Conservation (phyloP, 2,797 vertebrate genomes). For the Craterocephalus amniculus region DNA sequence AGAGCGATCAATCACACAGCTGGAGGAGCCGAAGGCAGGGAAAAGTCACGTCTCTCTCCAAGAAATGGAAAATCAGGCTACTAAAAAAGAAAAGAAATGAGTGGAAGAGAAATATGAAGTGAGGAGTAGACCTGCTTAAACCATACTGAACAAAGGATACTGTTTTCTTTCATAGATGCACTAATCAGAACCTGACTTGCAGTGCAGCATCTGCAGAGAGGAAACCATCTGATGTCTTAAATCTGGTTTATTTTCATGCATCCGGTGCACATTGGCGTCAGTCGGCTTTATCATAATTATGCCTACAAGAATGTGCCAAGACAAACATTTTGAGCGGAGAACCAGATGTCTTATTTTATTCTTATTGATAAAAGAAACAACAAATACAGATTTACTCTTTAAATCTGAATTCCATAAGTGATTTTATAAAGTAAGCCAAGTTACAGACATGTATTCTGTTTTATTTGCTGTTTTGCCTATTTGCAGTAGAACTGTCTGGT, state of each 20-base stretch:
- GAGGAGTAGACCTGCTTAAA: neutral
- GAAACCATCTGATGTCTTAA: neutral
- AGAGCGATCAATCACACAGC: too few relatives aligned
- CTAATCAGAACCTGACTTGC: neutral
- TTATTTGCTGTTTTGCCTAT: neutral
- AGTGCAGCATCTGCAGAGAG: neutral
- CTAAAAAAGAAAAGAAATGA: constrained; percentile 29
- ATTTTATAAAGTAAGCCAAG: neutral
- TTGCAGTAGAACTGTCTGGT: neutral
- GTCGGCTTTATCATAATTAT: neutral
- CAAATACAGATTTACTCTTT: neutral
- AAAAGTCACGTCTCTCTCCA: too few relatives aligned
- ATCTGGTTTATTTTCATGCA: neutral
- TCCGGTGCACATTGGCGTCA: neutral
- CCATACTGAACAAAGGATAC: neutral
- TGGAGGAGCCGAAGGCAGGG: too few relatives aligned
- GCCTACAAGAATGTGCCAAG: neutral
- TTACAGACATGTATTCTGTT: neutral
- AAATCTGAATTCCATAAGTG: neutral
- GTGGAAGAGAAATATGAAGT: too few relatives aligned
- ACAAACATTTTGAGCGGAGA: too few relatives aligned
- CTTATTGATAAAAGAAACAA: neutral
- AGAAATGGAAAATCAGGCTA: too few relatives aligned
- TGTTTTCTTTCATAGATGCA: neutral
- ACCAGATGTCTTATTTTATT: neutral